A percentile compares a stretch with the other conserved stretches of the same genome.
Conservation (phyloP, 2,888 invertebrate species). For the Phorcus lineatus region DNA sequence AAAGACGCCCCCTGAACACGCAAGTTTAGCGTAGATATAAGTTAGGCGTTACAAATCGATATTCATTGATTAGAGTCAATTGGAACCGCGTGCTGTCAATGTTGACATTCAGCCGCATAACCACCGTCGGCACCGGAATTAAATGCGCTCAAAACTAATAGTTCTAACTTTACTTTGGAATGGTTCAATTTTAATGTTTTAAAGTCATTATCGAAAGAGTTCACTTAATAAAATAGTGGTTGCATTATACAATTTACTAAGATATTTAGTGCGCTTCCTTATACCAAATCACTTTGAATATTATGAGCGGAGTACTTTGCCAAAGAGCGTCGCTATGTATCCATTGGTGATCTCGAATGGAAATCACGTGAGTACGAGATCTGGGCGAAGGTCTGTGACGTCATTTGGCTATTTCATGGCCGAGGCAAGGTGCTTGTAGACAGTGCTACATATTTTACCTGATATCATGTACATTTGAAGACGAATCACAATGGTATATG, state of each 20-base stretch:
- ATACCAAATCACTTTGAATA: too few relatives aligned
- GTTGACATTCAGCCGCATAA: conserved; percentile 8
- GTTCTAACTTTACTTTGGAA: not conserved
- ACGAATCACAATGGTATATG: not conserved
- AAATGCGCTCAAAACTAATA: not conserved
- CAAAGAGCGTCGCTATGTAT: conserved; percentile 17
- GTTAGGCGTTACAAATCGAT: not conserved
- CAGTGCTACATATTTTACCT: not conserved
- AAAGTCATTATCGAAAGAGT: too few relatives aligned
- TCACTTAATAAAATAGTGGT: too few relatives aligned
- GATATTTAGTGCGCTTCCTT: too few relatives aligned
- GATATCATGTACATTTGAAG: not conserved
- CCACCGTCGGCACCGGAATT: not conserved
- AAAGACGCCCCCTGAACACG: not conserved
- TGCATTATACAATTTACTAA: too few relatives aligned
- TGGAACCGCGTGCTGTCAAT: not conserved
- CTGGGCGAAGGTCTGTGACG: not conserved
- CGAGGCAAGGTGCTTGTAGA: not conserved
- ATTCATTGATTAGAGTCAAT: conserved; percentile 2
- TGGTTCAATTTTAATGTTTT: too few relatives aligned
- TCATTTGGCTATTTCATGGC: not conserved
- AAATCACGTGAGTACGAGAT: not conserved
- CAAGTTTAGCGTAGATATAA: not conserved
- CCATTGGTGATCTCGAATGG: conserved; percentile 16
- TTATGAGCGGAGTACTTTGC: too few relatives aligned